Conservation (phyloP, 2,797 vertebrate species). For the Hypotaenidia okinawae region DNA sequence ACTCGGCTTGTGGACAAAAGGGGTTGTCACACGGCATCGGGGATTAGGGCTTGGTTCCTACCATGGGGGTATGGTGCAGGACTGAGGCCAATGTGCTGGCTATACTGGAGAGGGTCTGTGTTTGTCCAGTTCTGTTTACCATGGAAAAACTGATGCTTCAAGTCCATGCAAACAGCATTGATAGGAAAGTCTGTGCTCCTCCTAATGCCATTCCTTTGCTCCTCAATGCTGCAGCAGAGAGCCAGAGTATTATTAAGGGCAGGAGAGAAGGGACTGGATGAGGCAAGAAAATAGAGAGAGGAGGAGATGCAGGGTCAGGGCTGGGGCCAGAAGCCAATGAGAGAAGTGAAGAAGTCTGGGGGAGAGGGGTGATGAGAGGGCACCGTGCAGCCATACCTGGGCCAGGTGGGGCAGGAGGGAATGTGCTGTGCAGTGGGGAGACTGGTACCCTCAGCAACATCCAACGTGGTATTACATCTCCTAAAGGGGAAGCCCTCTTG, state of each 20-base stretch:
- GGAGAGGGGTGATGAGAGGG: neutral
- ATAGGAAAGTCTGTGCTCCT: neutral
- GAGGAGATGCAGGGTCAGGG: neutral
- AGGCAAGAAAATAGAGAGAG: neutral
- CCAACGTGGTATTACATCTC: neutral
- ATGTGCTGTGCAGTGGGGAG: neutral
- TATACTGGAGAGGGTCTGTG: neutral
- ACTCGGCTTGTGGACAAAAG: neutral
- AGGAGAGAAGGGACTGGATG: neutral
- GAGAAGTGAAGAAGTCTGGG: neutral
- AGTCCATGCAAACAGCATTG: neutral
- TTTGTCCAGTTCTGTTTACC: conserved; percentile 9
- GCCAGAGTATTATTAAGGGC: neutral
- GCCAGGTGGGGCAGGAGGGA: neutral
- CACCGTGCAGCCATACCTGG: neutral
- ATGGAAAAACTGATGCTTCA: neutral
- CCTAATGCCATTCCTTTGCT: neutral
- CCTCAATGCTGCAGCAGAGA: neutral
- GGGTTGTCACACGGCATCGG: neutral
- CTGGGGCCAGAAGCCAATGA: neutral
- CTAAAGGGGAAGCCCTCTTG: neutral
- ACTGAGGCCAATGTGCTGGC: neutral
- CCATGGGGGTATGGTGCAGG: neutral
- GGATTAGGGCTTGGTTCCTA: neutral
- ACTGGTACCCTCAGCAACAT: neutral